A percentile compares a stretch with the other conserved stretches of the same genome.
Conservation (phyloP, 2,113 vertebrate genomes). For the Leiothrix lutea region DNA sequence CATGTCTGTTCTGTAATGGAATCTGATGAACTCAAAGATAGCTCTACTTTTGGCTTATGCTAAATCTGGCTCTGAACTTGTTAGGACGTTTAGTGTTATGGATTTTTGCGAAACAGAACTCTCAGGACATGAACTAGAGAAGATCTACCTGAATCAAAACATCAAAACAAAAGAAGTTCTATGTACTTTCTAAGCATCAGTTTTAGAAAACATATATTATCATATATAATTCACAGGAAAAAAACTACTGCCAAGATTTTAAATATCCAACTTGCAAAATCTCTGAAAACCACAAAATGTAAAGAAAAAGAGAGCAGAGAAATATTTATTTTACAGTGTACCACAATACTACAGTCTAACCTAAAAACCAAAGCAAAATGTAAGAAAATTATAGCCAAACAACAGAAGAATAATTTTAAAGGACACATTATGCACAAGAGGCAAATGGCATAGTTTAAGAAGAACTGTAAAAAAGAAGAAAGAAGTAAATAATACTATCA, state of each 20-base stretch:
- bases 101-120: neutral
- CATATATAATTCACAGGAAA: neutral
- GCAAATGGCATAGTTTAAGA: neutral
- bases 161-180: neutral
- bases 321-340: neutral
- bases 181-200: neutral
- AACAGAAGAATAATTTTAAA: neutral
- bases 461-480: neutral
- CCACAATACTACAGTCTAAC: neutral
- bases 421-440: neutral
- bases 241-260: neutral
- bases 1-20: neutral
- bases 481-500: neutral
- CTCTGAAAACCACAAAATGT: neutral
- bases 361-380: neutral
- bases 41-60: neutral
- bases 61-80: neutral
- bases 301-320: neutral
- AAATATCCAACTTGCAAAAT: neutral
- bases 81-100: fast-evolving
- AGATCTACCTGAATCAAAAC: neutral
- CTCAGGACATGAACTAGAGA: neutral
- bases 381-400: neutral
- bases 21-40: neutral
- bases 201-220: neutral